A percentile compares a stretch with the other conserved stretches of the same genome.
phyloP scores from a whole-genome alignment of 1,140 invertebrate species.

The Mamestra configurata region DNA sequence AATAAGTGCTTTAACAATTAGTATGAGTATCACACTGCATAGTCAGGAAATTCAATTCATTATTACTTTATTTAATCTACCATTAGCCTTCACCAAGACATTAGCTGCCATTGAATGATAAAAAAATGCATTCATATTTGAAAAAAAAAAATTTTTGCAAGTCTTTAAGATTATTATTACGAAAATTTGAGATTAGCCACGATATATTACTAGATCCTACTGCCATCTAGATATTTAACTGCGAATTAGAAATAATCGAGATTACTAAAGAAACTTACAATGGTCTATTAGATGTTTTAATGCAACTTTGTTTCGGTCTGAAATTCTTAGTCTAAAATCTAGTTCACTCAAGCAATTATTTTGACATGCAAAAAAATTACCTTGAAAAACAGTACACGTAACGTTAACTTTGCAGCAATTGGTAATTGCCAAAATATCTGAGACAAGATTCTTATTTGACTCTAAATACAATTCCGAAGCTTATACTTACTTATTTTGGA shows the following conservation, averaged over 20 bases:
- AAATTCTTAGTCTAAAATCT: background rate
- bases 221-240: no score
- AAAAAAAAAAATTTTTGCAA: no score
- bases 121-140: background rate
- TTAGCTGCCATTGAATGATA: background rate
- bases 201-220: background rate
- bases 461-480: background rate
- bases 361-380: background rate
- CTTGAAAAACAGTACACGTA: background rate
- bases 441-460: no score
- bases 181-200: background rate
- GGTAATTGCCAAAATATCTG: no score
- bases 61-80: background rate
- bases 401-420: background rate
- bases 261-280: background rate
- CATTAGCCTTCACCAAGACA: background rate
- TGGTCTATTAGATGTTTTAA: background rate
- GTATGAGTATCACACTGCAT: background rate
- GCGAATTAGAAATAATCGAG: no score
- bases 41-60: background rate
- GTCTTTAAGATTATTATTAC: background rate
- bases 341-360: background rate
- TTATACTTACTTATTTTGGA: no score
- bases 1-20: conserved; percentile 10
- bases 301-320: background rate